Evolutionary conservation across 2,888 invertebrate genomes (phyloP).

Genomic region (Polylopha cassiicola): DNA sequence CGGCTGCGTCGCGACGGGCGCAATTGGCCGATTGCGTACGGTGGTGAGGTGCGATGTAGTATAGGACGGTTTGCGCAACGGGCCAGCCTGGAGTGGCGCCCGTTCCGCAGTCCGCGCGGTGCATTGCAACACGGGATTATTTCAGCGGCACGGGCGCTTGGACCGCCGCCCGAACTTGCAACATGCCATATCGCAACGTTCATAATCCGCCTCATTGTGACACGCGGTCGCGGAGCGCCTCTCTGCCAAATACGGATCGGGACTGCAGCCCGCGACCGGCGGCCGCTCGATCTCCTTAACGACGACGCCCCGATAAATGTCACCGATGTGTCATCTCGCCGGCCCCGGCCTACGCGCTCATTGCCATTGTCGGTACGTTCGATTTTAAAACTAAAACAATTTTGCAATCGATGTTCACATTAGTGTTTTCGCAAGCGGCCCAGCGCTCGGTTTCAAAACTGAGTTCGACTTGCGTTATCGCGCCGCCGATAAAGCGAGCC

Average conservation of each 20-base stretch:
- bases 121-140: conserved; percentile 77
- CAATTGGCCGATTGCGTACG: conserved; percentile 62
- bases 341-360: conserved; percentile 30
- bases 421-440: conserved; percentile 77
- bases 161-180: conserved; percentile 74
- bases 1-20: conserved; percentile 38
- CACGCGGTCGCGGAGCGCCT: conserved; percentile 52
- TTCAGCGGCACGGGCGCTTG: conserved; percentile 67
- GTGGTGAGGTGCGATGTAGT: conserved; percentile 35
- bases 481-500: conserved; percentile 69
- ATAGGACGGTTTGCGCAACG: conserved; percentile 68
- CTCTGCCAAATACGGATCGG: conserved; percentile 66
- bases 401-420: conserved; percentile 77
- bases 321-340: conserved; percentile 36
- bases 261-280: no score
- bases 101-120: conserved; percentile 70
- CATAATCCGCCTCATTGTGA: conserved; percentile 73
- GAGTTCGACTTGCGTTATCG: conserved; percentile 74
- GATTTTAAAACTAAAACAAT: conserved; percentile 74
- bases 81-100: conserved; percentile 63
- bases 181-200: conserved; percentile 75
- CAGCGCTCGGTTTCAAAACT: conserved; percentile 73
- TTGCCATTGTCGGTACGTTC: conserved; percentile 53
- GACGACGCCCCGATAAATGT: conserved; percentile 46
- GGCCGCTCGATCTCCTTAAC: conserved; percentile 61